Conservation (phyloP, 2,797 vertebrate genomes). For the Sebastes dallii region DNA sequence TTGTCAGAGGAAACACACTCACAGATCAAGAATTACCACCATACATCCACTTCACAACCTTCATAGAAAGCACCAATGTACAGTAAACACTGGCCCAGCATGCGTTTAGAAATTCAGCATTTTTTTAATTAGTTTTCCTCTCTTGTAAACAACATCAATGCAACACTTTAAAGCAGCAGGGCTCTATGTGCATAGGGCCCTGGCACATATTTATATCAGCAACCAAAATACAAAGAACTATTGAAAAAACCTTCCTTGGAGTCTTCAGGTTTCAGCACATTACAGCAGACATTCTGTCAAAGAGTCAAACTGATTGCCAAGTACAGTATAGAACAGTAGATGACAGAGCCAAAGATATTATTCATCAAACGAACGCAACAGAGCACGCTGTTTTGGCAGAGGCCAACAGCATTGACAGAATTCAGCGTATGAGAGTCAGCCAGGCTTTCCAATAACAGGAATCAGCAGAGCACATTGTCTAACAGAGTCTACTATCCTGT, state of each 20-base stretch:
- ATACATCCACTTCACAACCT: background rate
- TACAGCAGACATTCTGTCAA: background rate
- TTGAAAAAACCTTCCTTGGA: background rate
- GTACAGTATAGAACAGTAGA: slow-evolving; percentile 11
- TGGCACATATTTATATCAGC: background rate
- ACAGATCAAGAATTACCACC: background rate
- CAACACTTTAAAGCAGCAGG: background rate
- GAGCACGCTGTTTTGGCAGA: background rate
- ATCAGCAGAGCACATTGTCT: background rate
- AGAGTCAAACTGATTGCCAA: slow-evolving; percentile 7
- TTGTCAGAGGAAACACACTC: background rate
- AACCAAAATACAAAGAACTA: slow-evolving; percentile 16
- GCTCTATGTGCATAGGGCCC: background rate
- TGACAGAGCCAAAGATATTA: slow-evolving; percentile 4
- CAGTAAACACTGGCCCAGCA: background rate
- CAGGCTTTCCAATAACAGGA: slow-evolving; percentile 11
- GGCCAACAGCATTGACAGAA: background rate
- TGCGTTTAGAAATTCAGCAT: background rate
- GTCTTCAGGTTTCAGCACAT: slow-evolving; percentile 7
- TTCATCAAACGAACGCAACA: background rate
- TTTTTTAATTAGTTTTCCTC: background rate
- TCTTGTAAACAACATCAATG: background rate
- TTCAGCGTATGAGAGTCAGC: background rate
- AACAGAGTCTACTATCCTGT: background rate
- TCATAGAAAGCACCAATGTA: background rate